Conservation (phyloP, 1,140 invertebrate species). For the Dysdera silvatica region DNA sequence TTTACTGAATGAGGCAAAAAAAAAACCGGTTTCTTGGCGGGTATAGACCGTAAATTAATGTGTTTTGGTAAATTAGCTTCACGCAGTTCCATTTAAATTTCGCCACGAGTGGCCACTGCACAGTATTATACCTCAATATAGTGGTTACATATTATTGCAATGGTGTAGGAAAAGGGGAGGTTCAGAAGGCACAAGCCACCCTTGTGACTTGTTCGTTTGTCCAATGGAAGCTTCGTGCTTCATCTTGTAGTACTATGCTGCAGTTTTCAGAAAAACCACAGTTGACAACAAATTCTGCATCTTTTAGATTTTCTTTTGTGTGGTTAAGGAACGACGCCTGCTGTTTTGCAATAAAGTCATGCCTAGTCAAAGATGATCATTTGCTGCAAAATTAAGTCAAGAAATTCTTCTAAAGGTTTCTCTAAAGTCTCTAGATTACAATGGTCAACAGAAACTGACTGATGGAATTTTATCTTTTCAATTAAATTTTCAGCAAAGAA, state of each 20-base stretch:
- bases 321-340: background rate
- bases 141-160: too few relatives aligned
- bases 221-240: conserved; percentile 31
- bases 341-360: conserved; percentile 13
- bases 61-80: too few relatives aligned
- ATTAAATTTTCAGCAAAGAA: background rate
- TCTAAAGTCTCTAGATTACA: background rate
- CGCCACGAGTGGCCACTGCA: too few relatives aligned
- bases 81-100: too few relatives aligned
- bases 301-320: conserved; percentile 21
- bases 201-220: conserved; percentile 32
- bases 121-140: too few relatives aligned
- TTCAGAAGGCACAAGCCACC: too few relatives aligned
- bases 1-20: too few relatives aligned
- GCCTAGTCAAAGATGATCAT: too few relatives aligned
- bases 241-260: conserved; percentile 30
- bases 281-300: background rate
- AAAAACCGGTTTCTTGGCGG: too few relatives aligned
- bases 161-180: too few relatives aligned
- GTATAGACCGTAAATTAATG: too few relatives aligned
- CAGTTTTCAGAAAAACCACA: conserved; percentile 35
- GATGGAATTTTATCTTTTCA: background rate
- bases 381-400: background rate
- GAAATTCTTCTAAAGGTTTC: background rate
- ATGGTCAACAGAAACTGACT: background rate